Percentiles rank a stretch among this genome's conserved stretches.
These are phyloP conservation scores for Caranx ignobilis DNA, from an alignment of 2,113 vertebrate genomes.

Conservation along the genomic window DNA sequence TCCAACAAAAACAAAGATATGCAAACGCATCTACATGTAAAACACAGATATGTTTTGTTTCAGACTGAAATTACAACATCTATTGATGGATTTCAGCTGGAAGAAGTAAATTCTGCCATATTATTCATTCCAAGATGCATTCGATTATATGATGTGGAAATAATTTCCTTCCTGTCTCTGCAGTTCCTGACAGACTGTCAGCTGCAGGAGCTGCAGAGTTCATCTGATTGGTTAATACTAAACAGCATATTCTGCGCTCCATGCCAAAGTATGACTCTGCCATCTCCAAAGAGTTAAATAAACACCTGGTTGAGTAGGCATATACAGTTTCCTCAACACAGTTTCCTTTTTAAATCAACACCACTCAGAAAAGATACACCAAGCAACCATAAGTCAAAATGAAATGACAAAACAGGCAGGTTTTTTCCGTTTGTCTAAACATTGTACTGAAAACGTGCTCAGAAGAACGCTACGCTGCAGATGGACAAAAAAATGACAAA, in stretches of 20 bases:
- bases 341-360: constrained; percentile 77
- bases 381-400: constrained; percentile 59
- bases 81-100: constrained; percentile 25
- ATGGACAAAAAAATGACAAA: constrained; percentile 10
- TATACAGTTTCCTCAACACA: constrained; percentile 48
- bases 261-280: constrained; percentile 45
- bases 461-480: background rate
- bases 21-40: background rate
- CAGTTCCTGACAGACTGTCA: constrained; percentile 32
- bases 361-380: constrained; percentile 67
- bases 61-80: background rate
- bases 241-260: constrained; percentile 33
- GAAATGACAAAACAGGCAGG: constrained; percentile 61
- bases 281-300: constrained; percentile 66
- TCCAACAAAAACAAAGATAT: background rate
- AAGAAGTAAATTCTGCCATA: constrained; percentile 4
- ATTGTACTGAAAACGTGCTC: constrained; percentile 32
- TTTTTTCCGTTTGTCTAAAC: constrained; percentile 54
- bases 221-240: constrained; percentile 29
- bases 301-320: constrained; percentile 46
- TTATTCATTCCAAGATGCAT: constrained; percentile 9
- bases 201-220: constrained; percentile 7
- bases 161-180: constrained; percentile 39
- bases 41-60: background rate
- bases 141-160: constrained; percentile 45